These are phyloP conservation scores for Limulus polyphemus DNA, from an alignment of 2,888 invertebrate species.

Conservation along the genomic window DNA sequence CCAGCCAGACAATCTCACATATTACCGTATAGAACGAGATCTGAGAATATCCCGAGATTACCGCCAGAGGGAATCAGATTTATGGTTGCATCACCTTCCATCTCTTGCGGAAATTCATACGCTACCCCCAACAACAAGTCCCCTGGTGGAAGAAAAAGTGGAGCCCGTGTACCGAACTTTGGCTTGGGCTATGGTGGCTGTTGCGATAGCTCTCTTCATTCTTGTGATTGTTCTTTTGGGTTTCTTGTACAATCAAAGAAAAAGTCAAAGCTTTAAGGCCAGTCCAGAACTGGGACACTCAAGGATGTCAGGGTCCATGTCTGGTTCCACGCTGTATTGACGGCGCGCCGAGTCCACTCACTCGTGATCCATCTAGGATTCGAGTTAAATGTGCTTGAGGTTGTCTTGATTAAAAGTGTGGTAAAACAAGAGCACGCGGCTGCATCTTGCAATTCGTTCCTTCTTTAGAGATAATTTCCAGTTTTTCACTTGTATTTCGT, in stretches of 20 bases:
- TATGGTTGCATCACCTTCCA: slow-evolving; percentile 24
- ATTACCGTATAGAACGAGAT: slow-evolving; percentile 23
- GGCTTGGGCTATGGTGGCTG: slow-evolving; percentile 27
- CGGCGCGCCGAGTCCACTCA: neutral
- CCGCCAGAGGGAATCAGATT: slow-evolving; percentile 19
- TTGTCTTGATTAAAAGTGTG: no score
- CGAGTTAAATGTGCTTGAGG: no score
- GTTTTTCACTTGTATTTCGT: no score
- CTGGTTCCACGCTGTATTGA: slow-evolving; percentile 10
- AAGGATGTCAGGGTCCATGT: slow-evolving; percentile 15
- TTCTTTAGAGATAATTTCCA: no score
- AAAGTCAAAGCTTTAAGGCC: slow-evolving; percentile 26
- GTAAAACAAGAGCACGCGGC: no score
- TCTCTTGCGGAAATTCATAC: slow-evolving; percentile 12
- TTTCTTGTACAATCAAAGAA: slow-evolving; percentile 26
- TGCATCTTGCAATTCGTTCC: no score
- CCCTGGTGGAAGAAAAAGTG: slow-evolving; percentile 8
- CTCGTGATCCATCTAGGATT: no score
- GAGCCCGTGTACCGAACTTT: slow-evolving; percentile 25
- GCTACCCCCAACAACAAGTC: slow-evolving; percentile 10
- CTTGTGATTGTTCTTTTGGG: slow-evolving; percentile 23
- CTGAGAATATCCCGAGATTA: slow-evolving; percentile 15
- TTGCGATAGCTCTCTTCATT: slow-evolving; percentile 23
- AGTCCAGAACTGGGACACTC: slow-evolving; percentile 15
- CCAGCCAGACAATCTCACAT: slow-evolving; percentile 14